Base-by-base conservation (phyloP, 1,140 invertebrate species). In the Popillia japonica region DNA sequence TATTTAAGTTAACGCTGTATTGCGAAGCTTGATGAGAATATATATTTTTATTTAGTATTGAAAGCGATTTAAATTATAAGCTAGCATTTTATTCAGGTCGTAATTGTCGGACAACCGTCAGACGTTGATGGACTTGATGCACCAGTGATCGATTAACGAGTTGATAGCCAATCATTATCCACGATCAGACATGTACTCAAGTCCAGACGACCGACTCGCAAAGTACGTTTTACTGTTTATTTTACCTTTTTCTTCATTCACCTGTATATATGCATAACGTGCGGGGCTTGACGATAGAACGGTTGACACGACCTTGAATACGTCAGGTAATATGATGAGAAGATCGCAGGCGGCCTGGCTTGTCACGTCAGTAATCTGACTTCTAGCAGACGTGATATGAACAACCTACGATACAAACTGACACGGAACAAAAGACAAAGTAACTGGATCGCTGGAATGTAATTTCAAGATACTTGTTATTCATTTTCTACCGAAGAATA, bases 311-410 rank as follows among this genome's bases (percentile, higher is more conserved):
- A 78, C 82, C 82, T 83, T 83, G 82, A 79, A 78, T 76, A 44
- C 76, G 77, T 72, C 72, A 81, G 80, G 82, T 83, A 83, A 83
- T 83, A 80, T 82, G 82, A 83, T 81, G 81, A 82, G 79, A 68
- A 77, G 78, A 81, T 79, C 79, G 82, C 80, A 78, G 82, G 80
- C 79, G 82, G 82, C 79, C 82, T 68, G 77, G 75, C 81, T 79
- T 81, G 80, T 83, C 82, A 81, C 78, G 81, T 81, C 79, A 78
- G 74, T 82, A 78, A 78, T 78, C 77, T 78, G 77, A 78, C 77
- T 42, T 44, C 68, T 42, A 40, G 40, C 40, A 83, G 81, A 82
- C 80, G 77, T 83, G 80, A 83, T 80, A 79, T 20, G 77, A 79
- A 80, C 80, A 80, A 83, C 77, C 77, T 64, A n/a, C 23, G 41